Conservation (phyloP, 1,140 invertebrate genomes). For the Pinna nobilis region DNA sequence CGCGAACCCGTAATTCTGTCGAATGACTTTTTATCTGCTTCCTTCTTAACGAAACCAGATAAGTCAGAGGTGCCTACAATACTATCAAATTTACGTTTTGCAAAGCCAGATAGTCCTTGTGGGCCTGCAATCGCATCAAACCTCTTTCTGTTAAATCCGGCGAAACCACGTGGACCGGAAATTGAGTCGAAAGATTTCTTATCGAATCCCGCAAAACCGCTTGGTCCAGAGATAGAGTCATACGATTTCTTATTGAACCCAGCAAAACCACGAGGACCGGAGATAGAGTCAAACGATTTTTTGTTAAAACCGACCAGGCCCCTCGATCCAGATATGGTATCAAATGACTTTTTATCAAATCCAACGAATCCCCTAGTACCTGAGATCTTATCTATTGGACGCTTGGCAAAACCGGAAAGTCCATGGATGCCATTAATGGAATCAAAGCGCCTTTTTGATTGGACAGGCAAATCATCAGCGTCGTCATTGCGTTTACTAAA, state of each 20-base stretch:
- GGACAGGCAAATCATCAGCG: too few species aligned
- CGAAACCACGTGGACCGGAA: not conserved
- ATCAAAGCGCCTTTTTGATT: too few species aligned
- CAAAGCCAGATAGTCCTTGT: not conserved
- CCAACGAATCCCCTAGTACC: not conserved
- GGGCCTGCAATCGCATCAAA: not conserved
- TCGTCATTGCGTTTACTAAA: too few species aligned
- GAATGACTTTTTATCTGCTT: too few species aligned
- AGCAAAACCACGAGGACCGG: not conserved
- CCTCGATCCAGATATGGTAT: slow-evolving; percentile 1
- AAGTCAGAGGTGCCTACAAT: not conserved
- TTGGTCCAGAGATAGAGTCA: slow-evolving; percentile 16
- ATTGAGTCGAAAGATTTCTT: slow-evolving; percentile 10
- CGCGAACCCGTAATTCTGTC: too few species aligned
- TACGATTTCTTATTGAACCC: slow-evolving; percentile 13
- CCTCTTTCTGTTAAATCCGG: slow-evolving; percentile 1
- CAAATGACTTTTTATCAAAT: slow-evolving; percentile 10
- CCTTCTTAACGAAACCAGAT: slow-evolving; percentile 12
- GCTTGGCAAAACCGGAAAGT: not conserved
- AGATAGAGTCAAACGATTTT: slow-evolving; percentile 17
- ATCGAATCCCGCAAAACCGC: not conserved
- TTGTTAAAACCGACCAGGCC: slow-evolving; percentile 9
- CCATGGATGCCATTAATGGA: not conserved
- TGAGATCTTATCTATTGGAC: not conserved
- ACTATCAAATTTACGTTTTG: slow-evolving; percentile 10